A percentile compares a stretch with the other conserved stretches of the same genome.
Evolutionary conservation across 2,797 vertebrate genomes (phyloP).

Genomic region (Dromococcyx pavoninus): DNA sequence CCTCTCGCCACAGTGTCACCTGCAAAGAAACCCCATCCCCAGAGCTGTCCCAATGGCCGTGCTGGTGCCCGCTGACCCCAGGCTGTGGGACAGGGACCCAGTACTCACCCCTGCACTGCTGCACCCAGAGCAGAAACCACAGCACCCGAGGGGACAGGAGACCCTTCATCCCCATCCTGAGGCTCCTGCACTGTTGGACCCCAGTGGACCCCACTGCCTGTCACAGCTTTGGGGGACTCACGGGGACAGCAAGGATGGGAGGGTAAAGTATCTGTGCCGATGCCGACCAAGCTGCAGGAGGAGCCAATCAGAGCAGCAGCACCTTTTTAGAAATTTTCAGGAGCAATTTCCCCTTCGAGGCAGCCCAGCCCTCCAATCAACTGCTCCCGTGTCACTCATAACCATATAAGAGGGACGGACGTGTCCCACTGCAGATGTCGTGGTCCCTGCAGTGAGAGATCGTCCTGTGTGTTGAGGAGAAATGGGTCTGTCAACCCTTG

Average conservation of each 20-base stretch:
- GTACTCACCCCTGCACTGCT: neutral
- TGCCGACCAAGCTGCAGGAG: neutral
- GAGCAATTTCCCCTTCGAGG: neutral
- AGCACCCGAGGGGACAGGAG: neutral
- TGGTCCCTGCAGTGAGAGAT: neutral
- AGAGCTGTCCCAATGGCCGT: neutral
- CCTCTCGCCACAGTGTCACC: too few relatives aligned
- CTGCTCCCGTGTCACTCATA: neutral
- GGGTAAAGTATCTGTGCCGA: neutral
- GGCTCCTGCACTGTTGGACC: too few relatives aligned
- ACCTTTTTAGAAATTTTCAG: neutral
- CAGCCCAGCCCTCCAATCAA: neutral
- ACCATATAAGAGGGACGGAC: neutral
- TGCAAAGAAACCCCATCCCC: neutral
- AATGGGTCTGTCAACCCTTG: too few relatives aligned
- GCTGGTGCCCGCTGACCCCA: neutral
- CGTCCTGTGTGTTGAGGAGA: too few relatives aligned
- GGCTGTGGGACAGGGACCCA: neutral
- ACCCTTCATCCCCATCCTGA: neutral
- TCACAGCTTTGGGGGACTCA: neutral
- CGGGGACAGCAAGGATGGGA: fast-evolving
- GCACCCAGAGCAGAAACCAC: neutral
- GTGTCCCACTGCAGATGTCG: neutral
- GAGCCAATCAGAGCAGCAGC: neutral
- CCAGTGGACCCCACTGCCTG: neutral